These are phyloP conservation scores for Cassiopea xamachana DNA, from an alignment of 30 jellyfish, hydroid and myxozoan species.

Conservation along the genomic window DNA sequence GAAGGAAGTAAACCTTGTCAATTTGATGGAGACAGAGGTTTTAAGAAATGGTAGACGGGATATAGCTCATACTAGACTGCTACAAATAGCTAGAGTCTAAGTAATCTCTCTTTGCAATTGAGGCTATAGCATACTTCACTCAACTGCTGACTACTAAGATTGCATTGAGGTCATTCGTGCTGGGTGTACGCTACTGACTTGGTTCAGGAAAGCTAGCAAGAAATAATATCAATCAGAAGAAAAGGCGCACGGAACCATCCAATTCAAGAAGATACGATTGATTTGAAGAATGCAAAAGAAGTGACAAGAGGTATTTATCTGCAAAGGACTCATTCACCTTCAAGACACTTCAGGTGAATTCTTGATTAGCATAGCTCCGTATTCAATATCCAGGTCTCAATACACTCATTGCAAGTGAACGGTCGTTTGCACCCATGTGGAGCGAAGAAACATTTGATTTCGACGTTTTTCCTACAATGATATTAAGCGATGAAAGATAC, in stretches of 20 bases:
- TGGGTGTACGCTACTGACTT: no score
- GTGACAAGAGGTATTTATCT: no score
- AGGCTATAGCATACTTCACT: background rate
- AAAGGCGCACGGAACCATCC: no score
- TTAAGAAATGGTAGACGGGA: slow-evolving; percentile 46
- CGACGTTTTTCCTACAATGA: slow-evolving; percentile 52
- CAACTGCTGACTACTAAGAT: background rate
- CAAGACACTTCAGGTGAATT: no score
- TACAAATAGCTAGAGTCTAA: background rate
- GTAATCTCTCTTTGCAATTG: background rate
- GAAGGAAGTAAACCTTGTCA: slow-evolving; percentile 73
- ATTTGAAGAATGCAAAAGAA: no score
- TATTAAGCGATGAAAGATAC: slow-evolving; percentile 47
- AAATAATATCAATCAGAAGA: no score
- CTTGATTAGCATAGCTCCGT: no score
- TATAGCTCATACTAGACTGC: slow-evolving; percentile 33
- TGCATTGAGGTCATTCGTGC: no score
- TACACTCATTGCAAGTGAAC: background rate
- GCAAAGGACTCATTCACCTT: no score
- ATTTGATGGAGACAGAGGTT: slow-evolving; percentile 75
- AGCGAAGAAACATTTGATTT: slow-evolving; percentile 60
- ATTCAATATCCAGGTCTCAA: no score
- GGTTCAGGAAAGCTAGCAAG: no score
- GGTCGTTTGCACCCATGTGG: slow-evolving; percentile 47
- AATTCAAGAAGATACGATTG: no score